Evolutionary conservation across 1,140 invertebrate species (phyloP).

Genomic region (Cyrtorhinus lividipennis): DNA sequence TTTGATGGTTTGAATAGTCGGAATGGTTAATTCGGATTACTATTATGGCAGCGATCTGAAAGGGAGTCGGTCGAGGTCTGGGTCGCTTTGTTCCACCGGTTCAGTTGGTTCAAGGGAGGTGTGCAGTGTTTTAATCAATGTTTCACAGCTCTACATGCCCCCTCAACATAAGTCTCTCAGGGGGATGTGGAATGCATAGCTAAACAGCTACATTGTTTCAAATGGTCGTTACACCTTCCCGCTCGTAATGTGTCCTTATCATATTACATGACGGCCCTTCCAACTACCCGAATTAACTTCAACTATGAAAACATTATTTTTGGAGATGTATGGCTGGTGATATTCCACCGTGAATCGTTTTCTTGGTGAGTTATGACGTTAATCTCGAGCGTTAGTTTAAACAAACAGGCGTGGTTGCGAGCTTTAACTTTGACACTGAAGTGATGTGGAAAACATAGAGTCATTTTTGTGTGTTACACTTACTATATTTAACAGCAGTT

Average conservation of each 20-base stretch:
- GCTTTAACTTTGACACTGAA: too few relatives aligned
- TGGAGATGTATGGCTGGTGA: neutral
- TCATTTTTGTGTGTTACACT: too few relatives aligned
- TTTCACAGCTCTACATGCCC: neutral
- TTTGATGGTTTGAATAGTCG: constrained; percentile 8
- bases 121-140: constrained; percentile 2
- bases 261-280: constrained; percentile 3
- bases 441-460: too few relatives aligned
- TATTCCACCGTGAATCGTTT: neutral
- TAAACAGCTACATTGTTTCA: constrained; percentile 7
- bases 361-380: too few relatives aligned
- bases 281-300: neutral
- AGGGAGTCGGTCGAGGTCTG: neutral
- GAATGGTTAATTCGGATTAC: constrained; percentile 8
- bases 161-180: constrained; percentile 1
- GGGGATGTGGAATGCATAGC: constrained; percentile 1
- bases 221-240: constrained; percentile 9
- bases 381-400: too few relatives aligned
- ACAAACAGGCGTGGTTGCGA: too few relatives aligned
- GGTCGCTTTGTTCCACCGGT: neutral
- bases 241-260: constrained; percentile 1
- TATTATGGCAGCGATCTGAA: constrained; percentile 1
- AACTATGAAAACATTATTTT: constrained; percentile 5
- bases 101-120: neutral
- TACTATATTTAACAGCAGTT: too few relatives aligned